Percentiles rank a stretch among this genome's conserved stretches.
These are phyloP conservation scores for Albula glossodonta DNA, from an alignment of 2,113 vertebrate genomes.

Conservation along the genomic window DNA sequence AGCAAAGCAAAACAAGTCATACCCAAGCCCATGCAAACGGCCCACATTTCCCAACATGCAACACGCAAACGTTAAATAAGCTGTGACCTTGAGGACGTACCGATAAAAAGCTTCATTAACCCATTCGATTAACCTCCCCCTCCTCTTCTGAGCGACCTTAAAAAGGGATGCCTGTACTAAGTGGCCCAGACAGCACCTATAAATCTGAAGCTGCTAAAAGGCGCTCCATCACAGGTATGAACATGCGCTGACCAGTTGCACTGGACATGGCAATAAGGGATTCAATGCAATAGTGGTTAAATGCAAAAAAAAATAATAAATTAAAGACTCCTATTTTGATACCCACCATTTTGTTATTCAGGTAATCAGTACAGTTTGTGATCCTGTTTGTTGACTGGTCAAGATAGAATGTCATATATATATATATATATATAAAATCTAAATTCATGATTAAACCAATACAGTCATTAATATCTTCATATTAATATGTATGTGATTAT, in stretches of 20 bases:
- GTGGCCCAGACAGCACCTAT: background rate
- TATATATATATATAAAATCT: no score
- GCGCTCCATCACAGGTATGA: background rate
- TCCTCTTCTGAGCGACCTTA: slow-evolving; percentile 52
- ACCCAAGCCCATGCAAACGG: background rate
- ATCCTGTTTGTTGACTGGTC: no score
- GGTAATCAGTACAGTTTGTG: no score
- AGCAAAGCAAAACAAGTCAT: background rate
- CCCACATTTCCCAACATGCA: background rate
- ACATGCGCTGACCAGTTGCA: no score
- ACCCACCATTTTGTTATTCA: no score
- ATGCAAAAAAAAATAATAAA: background rate
- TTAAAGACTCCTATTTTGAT: no score
- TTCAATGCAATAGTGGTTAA: background rate
- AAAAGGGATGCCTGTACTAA: slow-evolving; percentile 47
- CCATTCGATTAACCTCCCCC: slow-evolving; percentile 56
- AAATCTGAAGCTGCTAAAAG: slow-evolving; percentile 29
- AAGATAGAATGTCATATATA: no score
- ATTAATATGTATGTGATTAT: background rate
- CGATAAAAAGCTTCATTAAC: slow-evolving; percentile 64
- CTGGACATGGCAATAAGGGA: background rate
- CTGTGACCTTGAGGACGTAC: slow-evolving; percentile 54
- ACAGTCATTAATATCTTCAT: background rate
- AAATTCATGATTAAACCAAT: background rate
- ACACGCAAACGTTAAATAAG: slow-evolving; percentile 27